Evolutionary conservation across 2,888 invertebrate species (phyloP).

Genomic region (Anarsia innoxiella): DNA sequence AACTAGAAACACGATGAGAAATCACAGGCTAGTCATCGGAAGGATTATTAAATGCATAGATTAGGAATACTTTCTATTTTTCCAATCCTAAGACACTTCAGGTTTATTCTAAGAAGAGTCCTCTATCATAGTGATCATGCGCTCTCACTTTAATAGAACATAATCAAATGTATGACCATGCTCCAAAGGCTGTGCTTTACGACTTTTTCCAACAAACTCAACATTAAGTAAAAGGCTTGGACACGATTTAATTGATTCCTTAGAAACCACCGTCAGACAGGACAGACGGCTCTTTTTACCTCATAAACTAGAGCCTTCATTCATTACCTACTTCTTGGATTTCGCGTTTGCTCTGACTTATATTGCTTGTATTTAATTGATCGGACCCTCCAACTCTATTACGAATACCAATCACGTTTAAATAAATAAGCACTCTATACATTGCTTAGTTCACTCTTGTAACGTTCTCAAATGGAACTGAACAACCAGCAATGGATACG

Average conservation of each 20-base stretch:
- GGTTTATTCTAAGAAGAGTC: no score
- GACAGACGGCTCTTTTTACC: conserved; percentile 29
- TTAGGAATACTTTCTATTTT: no score
- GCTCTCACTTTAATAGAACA: no score
- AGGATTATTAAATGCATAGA: no score
- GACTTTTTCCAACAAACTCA: conserved; percentile 1
- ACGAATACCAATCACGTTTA: conserved; percentile 15
- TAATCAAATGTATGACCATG: background rate
- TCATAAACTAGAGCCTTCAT: conserved; percentile 46
- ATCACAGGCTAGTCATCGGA: no score
- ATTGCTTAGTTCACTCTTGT: conserved; percentile 22
- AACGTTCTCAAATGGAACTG: background rate
- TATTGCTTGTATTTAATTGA: conserved; percentile 64
- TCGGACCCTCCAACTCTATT: conserved; percentile 33
- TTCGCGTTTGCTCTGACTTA: conserved; percentile 54
- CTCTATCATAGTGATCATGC: no score
- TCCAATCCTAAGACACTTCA: no score
- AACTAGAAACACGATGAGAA: no score
- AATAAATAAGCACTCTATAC: conserved; percentile 20
- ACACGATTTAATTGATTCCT: conserved; percentile 8
- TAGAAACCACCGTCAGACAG: conserved; percentile 2
- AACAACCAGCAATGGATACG: conserved; percentile 23
- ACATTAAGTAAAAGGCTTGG: conserved; percentile 4
- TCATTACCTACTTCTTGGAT: conserved; percentile 53
- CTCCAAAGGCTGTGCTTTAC: background rate